phyloP scores from a whole-genome alignment of 2,113 vertebrate species.

The Peromyscus polionotus region DNA sequence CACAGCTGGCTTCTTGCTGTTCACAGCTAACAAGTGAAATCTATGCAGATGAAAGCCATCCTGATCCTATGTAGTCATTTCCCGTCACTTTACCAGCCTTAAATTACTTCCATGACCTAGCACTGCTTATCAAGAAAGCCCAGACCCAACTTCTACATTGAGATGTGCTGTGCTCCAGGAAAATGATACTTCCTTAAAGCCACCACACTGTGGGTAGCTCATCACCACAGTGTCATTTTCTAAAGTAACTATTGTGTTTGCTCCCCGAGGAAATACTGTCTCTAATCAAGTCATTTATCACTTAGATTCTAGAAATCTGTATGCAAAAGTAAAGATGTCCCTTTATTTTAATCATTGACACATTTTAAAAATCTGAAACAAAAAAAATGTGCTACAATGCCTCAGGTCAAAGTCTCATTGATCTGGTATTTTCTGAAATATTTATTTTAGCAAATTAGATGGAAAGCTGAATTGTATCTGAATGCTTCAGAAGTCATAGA shows the following conservation, averaged over 20 bases:
- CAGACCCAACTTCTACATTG: slow-evolving; percentile 84
- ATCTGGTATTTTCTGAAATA: slow-evolving; percentile 78
- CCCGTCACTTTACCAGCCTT: slow-evolving; percentile 91
- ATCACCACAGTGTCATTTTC: slow-evolving; percentile 58
- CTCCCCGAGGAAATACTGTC: slow-evolving; percentile 70
- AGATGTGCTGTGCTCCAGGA: slow-evolving; percentile 80
- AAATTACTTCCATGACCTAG: slow-evolving; percentile 85
- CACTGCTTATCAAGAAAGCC: slow-evolving; percentile 82
- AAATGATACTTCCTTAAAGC: slow-evolving; percentile 82
- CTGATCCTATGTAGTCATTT: slow-evolving; percentile 89
- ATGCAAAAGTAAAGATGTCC: slow-evolving; percentile 71
- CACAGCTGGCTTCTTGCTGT: slow-evolving; percentile 91
- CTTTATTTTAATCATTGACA: slow-evolving; percentile 82
- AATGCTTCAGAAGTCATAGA: slow-evolving; percentile 84
- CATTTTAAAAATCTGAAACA: slow-evolving; percentile 79
- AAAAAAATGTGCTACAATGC: slow-evolving; percentile 74
- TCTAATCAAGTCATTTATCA: slow-evolving; percentile 69
- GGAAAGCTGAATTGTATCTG: slow-evolving; percentile 79
- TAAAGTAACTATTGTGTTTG: slow-evolving; percentile 68
- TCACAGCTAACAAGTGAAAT: slow-evolving; percentile 90
- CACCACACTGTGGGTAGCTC: slow-evolving; percentile 66
- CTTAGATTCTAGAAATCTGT: slow-evolving; percentile 73
- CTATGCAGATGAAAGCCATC: slow-evolving; percentile 92
- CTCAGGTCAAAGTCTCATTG: slow-evolving; percentile 79
- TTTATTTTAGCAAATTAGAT: slow-evolving; percentile 84